Conservation (phyloP, 2,888 invertebrate genomes). For the Glomeris marginata region DNA sequence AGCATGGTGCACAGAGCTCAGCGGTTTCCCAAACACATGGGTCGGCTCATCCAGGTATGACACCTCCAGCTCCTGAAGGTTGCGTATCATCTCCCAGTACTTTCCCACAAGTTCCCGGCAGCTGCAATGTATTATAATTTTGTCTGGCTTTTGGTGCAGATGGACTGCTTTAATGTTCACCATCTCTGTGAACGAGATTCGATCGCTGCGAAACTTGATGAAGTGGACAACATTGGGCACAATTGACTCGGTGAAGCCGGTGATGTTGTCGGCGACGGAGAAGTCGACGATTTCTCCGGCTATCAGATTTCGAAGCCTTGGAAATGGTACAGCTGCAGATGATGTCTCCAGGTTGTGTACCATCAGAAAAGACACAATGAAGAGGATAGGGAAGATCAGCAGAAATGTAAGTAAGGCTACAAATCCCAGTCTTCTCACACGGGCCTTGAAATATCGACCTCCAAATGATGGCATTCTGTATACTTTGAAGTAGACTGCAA, state of each 20-base stretch:
- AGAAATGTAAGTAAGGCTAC: too few relatives aligned
- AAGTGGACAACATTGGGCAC: conserved; percentile 10
- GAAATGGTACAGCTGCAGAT: too few relatives aligned
- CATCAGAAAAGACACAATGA: too few relatives aligned
- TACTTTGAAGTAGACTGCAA: too few relatives aligned
- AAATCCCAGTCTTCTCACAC: too few relatives aligned
- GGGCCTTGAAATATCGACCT: too few relatives aligned
- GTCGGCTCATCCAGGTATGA: conserved; percentile 21
- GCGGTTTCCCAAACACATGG: conserved; percentile 29
- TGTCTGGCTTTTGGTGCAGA: conserved; percentile 25
- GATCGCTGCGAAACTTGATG: conserved; percentile 3
- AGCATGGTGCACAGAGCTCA: conserved; percentile 29
- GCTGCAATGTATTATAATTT: conserved; percentile 27
- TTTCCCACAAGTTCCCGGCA: conserved; percentile 16
- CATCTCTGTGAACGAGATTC: conserved; percentile 6
- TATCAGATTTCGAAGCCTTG: background rate
- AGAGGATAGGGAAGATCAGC: too few relatives aligned
- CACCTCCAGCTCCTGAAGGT: conserved; percentile 12
- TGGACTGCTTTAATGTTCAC: conserved; percentile 21
- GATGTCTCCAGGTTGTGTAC: too few relatives aligned
- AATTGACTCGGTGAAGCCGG: conserved; percentile 6
- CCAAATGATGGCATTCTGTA: too few relatives aligned
- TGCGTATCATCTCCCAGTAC: conserved; percentile 19
- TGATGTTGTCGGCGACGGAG: conserved; percentile 1
- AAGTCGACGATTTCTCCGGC: conserved; percentile 7